Evolutionary conservation across 2,888 invertebrate species (phyloP).

Genomic region (Andrena camellia): DNA sequence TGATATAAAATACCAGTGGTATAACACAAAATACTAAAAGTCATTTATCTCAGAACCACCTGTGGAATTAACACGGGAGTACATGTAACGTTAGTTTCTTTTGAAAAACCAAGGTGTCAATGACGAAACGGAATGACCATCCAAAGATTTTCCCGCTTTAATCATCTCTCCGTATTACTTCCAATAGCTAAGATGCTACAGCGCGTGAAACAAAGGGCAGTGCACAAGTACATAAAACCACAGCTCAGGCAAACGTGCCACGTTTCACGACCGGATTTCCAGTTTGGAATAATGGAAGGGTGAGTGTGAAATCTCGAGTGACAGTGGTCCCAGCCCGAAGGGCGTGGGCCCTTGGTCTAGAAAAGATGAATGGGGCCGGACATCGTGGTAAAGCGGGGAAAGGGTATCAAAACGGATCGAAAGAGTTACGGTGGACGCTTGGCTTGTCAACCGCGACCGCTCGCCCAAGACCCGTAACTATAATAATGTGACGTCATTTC

Average conservation of each 20-base stretch:
- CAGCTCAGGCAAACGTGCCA: neutral
- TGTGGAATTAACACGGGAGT: no score
- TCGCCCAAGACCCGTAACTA: constrained; percentile 77
- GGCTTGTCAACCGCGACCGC: constrained; percentile 83
- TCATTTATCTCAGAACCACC: no score
- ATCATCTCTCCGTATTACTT: no score
- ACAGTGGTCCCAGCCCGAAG: constrained; percentile 32
- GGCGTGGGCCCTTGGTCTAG: constrained; percentile 21
- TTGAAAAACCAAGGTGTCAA: no score
- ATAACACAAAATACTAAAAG: no score
- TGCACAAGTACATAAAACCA: neutral
- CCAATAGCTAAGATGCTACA: no score
- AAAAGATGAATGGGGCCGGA: constrained; percentile 45
- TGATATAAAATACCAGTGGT: no score
- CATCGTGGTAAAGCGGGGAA: constrained; percentile 49
- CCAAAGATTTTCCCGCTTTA: no score
- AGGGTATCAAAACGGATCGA: constrained; percentile 64
- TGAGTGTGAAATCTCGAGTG: constrained; percentile 34
- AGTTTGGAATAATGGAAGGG: constrained; percentile 31
- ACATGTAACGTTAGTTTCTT: no score
- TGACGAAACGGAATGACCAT: no score
- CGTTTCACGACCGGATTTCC: constrained; percentile 21
- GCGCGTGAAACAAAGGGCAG: no score
- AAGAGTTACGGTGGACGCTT: constrained; percentile 78
- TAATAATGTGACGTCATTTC: constrained; percentile 82